Conservation (phyloP, 2,797 vertebrate species). For the Coregonus sp. region DNA sequence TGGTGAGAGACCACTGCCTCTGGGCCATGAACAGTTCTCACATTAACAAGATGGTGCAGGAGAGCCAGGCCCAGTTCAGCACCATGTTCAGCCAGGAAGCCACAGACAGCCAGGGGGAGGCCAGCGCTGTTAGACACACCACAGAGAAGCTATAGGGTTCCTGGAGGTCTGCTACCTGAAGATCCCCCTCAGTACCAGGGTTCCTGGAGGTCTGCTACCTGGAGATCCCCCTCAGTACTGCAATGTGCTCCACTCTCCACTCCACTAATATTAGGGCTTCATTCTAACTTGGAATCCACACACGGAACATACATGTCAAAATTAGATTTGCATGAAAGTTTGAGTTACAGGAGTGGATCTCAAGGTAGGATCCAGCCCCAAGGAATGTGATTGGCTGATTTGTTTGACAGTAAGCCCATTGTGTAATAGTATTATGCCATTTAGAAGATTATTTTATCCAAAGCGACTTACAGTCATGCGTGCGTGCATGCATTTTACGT, state of each 20-base stretch:
- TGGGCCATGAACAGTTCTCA: constrained; percentile 70
- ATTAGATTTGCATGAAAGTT: background rate
- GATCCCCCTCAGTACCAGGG: constrained; percentile 19
- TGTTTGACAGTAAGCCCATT: background rate
- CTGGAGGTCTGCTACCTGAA: background rate
- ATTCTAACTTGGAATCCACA: background rate
- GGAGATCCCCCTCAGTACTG: background rate
- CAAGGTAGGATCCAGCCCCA: background rate
- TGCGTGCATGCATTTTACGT: too few relatives aligned
- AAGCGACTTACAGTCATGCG: too few relatives aligned
- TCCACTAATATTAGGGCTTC: background rate
- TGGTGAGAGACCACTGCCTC: constrained; percentile 86
- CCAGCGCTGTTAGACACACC: background rate
- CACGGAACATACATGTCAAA: background rate
- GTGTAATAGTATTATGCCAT: too few relatives aligned
- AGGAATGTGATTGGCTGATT: background rate
- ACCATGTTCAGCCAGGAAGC: constrained; percentile 59
- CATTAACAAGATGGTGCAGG: constrained; percentile 64
- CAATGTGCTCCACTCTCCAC: too few relatives aligned
- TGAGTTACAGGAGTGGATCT: background rate
- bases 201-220: background rate
- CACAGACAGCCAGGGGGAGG: background rate
- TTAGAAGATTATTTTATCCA: too few relatives aligned
- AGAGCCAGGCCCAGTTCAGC: constrained; percentile 72
- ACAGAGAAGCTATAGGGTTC: constrained; percentile 40